These are phyloP conservation scores for Plestiodon gilberti DNA, from an alignment of 2,113 vertebrate genomes.

Conservation along the genomic window DNA sequence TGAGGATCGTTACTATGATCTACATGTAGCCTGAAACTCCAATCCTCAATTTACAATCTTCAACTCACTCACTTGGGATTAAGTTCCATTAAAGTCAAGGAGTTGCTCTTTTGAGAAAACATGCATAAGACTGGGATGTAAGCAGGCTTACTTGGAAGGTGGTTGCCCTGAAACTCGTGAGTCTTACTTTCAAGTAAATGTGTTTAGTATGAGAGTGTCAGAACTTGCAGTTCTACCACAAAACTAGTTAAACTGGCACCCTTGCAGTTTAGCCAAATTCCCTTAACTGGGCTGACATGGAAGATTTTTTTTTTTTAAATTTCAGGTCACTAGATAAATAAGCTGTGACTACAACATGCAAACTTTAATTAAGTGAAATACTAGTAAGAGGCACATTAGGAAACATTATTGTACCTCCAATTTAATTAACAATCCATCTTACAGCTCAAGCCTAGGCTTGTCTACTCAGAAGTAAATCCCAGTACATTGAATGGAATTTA, in stretches of 20 bases:
- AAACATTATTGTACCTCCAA: neutral
- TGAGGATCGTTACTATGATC: neutral
- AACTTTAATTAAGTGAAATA: neutral
- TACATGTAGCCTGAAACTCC: neutral
- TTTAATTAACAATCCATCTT: neutral
- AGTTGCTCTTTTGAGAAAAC: neutral
- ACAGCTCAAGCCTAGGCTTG: too few relatives aligned
- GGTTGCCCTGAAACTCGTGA: neutral
- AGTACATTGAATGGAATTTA: too few relatives aligned
- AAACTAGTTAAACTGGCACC: neutral
- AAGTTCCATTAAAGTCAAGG: neutral
- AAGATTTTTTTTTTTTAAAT: neutral
- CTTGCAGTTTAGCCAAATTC: neutral
- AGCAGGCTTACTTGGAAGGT: neutral
- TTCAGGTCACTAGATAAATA: neutral
- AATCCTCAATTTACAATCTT: neutral
- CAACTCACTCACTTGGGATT: neutral
- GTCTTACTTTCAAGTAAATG: neutral
- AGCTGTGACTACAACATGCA: neutral
- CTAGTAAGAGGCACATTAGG: neutral
- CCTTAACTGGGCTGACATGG: neutral
- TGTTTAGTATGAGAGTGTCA: neutral
- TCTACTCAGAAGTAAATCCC: too few relatives aligned
- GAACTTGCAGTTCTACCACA: neutral
- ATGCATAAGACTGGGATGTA: neutral